Conservation (phyloP, 2,113 vertebrate genomes). For the Euleptes europaea region DNA sequence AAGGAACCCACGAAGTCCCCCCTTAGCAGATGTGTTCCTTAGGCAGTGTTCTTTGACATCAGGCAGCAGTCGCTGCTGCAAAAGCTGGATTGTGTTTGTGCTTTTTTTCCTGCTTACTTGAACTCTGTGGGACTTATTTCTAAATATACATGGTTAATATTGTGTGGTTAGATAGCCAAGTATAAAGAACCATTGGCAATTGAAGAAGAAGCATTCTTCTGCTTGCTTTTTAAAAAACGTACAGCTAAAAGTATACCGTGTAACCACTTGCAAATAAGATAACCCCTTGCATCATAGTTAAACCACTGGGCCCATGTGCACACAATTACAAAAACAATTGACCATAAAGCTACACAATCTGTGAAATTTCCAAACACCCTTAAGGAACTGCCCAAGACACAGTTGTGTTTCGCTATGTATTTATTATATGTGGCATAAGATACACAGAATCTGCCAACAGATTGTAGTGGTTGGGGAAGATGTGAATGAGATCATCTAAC, state of each 20-base stretch:
- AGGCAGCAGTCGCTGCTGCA: no score
- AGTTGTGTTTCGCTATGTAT: background rate
- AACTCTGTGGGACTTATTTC: no score
- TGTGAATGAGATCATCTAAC: conserved; percentile 6
- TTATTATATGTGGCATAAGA: background rate
- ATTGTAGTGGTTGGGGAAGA: background rate
- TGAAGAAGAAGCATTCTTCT: background rate
- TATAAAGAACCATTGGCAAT: no score
- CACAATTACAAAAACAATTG: background rate
- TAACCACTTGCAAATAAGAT: background rate
- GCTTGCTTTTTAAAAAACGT: background rate
- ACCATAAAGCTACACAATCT: background rate
- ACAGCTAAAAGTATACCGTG: background rate
- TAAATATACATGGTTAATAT: no score
- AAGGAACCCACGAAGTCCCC: no score
- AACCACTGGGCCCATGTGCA: background rate
- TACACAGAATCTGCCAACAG: conserved; percentile 6
- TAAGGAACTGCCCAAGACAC: background rate
- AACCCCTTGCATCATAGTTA: background rate
- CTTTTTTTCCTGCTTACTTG: no score
- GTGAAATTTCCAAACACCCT: background rate
- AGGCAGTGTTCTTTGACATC: no score
- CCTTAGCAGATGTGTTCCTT: no score
- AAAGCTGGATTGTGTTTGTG: no score
- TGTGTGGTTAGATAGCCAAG: no score